A percentile compares a stretch with the other conserved stretches of the same genome.
Evolutionary conservation across 2,888 invertebrate species (phyloP).

Genomic region (Brenthis ino): DNA sequence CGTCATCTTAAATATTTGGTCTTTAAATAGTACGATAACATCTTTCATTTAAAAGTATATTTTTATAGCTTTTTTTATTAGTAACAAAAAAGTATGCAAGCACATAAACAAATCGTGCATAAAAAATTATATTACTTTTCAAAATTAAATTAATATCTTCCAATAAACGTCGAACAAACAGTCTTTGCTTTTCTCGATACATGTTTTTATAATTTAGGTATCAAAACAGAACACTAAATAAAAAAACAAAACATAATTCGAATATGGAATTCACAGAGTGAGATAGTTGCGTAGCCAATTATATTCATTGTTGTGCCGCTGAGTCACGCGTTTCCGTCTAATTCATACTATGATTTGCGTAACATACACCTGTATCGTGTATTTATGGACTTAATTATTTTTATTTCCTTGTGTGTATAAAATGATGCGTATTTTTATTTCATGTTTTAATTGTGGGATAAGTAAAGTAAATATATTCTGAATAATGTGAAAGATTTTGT

Average conservation of each 20-base stretch:
- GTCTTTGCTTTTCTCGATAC: too few relatives aligned
- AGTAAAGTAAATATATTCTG: neutral
- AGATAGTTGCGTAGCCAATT: slow-evolving; percentile 29
- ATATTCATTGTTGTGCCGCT: slow-evolving; percentile 13
- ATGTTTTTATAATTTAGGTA: too few relatives aligned
- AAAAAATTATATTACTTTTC: too few relatives aligned
- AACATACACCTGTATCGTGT: slow-evolving; percentile 25
- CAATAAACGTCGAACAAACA: too few relatives aligned
- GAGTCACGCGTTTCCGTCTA: slow-evolving; percentile 36
- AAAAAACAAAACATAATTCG: slow-evolving; percentile 1
- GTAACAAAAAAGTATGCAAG: too few relatives aligned
- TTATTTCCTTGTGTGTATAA: neutral
- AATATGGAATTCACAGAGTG: slow-evolving; percentile 8
- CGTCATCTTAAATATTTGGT: too few relatives aligned
- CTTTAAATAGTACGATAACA: too few relatives aligned
- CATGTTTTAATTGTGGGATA: neutral
- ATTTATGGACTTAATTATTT: slow-evolving; percentile 15
- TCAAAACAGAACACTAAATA: neutral
- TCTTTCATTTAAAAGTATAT: too few relatives aligned
- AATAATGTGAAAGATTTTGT: too few relatives aligned
- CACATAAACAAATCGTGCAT: too few relatives aligned
- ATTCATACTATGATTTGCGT: slow-evolving; percentile 28
- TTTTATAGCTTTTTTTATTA: too few relatives aligned
- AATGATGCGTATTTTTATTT: neutral
- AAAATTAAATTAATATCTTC: too few relatives aligned